A percentile compares a stretch with the other conserved stretches of the same genome.
These are phyloP conservation scores for Sericinus montela DNA, from an alignment of 2,888 invertebrate species.

Conservation along the genomic window DNA sequence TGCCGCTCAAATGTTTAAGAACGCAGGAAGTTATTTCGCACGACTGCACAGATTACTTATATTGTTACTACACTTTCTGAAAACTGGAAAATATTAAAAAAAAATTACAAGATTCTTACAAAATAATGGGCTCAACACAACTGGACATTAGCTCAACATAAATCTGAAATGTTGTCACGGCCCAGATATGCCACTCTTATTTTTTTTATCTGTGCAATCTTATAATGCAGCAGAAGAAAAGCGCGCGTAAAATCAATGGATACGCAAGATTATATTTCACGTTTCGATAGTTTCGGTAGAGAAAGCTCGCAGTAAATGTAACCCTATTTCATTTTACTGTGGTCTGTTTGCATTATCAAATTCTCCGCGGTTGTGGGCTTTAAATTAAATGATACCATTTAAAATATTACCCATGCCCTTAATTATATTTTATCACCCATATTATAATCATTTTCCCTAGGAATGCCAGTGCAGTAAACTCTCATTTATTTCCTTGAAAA, in stretches of 20 bases:
- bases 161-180: conserved; percentile 27
- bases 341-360: too few species aligned
- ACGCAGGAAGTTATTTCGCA: conserved; percentile 4
- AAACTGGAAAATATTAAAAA: conserved; percentile 7
- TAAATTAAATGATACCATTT: too few species aligned
- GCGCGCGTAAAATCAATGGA: conserved; percentile 21
- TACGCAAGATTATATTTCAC: conserved; percentile 65
- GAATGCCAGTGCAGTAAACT: too few species aligned
- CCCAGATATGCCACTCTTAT: conserved; percentile 16
- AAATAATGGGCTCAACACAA: conserved; percentile 13
- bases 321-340: not conserved
- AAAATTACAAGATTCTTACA: conserved; percentile 8
- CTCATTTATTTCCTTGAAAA: too few species aligned
- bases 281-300: conserved; percentile 38
- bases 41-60: conserved; percentile 10
- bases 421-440: too few species aligned
- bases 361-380: too few species aligned
- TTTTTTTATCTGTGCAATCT: conserved; percentile 12
- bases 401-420: too few species aligned
- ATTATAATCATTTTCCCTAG: too few species aligned
- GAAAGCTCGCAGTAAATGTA: not conserved
- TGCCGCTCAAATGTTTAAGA: not conserved
- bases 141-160: conserved; percentile 14
- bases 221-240: conserved; percentile 10
- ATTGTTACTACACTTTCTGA: conserved; percentile 10